Base-by-base conservation (phyloP, 2,888 invertebrate species). In the Yponomeuta cagnagella region DNA sequence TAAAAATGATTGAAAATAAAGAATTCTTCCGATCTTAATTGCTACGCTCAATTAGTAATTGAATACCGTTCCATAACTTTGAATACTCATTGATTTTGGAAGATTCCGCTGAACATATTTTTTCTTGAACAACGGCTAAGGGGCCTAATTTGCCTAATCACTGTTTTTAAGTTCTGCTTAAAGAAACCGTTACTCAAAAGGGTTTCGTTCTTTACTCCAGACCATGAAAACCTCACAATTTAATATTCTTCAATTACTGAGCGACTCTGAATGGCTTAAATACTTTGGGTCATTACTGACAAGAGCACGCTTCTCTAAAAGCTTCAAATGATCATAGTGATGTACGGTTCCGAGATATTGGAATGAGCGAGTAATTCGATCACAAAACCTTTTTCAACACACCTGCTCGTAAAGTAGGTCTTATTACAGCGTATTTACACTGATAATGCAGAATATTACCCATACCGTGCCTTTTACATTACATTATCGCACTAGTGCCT, bases 291-390 rank as follows among this genome's bases (percentile, higher is more conserved):
- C 65, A 72, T 73, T 70, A 65, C 70, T 64, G 43, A 15, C n/a
- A 70, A 66, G 65, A 65, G 48, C 10, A 71, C 31, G 31, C 10
- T 72, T 72, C 70, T 73, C 71, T 71, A 71, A 72, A 73, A 73
- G 72, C 72, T 72, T 68, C 8, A 43, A 43, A 43, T 43, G 43
- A 43, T 43, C 43, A 43, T 43, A 43, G 43, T 43, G 43, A 43
- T 43, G 43, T 43, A 6, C 43, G 43, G 43, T 43, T 43, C 9
- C 43, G 43, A 43, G 43, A 43, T 8, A 43, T 43, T 43, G 43
- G 43, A 43, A 43, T 43, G 1, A 43, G 2, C 43, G 8, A 43
- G 9, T 43, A 43, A 43, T 43, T 43, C 43, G 43, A 43, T 43
- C 8, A 33, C 33, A 33, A 5, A 43, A 43, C 43, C 43, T 43